Evolutionary conservation across 2,113 vertebrate species (phyloP), one percentile per base, ranked within the genome.

Genomic region (Calidris pygmaea): DNA sequence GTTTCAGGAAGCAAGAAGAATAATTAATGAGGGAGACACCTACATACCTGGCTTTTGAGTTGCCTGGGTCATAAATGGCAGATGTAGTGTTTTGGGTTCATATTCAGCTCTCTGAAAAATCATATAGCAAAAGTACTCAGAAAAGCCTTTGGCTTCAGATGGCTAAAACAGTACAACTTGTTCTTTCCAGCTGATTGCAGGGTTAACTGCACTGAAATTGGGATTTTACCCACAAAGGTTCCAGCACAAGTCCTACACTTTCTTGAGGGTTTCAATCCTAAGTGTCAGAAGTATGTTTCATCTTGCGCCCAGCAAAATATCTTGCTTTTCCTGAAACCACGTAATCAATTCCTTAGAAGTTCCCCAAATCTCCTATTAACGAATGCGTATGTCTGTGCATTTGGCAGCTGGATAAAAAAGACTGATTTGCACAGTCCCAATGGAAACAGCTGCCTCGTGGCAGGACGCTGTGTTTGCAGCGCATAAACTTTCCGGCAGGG

Each of bases 321-420:
- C 15, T 58, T 70, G 48, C 43, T 70, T 83, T 77, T 83, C 32
- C 47, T 73, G 27, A 60, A 67, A 50, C 12, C 20, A 67, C 11
- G 10, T 48, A 30, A 43, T 55, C 11, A 30, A 37, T 55, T 77
- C 73, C 13, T 67, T 62, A 39, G 10, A 43, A 78, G 27, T 56
- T 78, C 20, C 58, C 20, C 11, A 43, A 16, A 30, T 73, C 39
- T 60, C 32, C 65, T 67, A 1, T 34, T 41, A 58, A 47, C 0
- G 1, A 89, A 58, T 22, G 20, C 0, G 0, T 50, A 16, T 12
- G 4, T 56, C 32, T 45, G 9, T 58, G 50, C 24, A 5, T 71
- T 65, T 81, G 56, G 26, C 73, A 89, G 22, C 50, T 70, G 50
- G 56, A 37, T 55, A 32, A 59, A n/a, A 32, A 34, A 8, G 43